Percentiles rank a stretch among this genome's conserved stretches.
Evolutionary conservation across 2,888 invertebrate genomes (phyloP).

Genomic region (Pseudococcus longispinus): DNA sequence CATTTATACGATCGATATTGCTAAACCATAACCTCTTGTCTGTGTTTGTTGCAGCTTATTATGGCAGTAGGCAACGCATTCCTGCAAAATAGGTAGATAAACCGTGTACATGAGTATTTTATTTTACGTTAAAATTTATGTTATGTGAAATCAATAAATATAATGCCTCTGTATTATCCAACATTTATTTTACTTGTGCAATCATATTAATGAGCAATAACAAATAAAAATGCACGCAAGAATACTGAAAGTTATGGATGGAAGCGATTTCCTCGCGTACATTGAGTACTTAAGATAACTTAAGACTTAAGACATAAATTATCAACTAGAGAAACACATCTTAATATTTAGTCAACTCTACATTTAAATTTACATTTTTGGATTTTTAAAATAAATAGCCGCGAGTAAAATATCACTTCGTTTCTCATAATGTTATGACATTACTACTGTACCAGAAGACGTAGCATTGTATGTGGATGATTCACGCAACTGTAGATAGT

Average conservation of each 20-base stretch:
- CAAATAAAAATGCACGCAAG: background rate
- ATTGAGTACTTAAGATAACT: background rate
- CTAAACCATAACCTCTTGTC: background rate
- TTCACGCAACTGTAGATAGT: background rate
- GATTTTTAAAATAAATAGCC: background rate
- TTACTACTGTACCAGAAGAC: background rate
- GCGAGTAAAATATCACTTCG: background rate
- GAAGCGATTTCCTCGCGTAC: background rate
- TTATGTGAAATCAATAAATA: background rate
- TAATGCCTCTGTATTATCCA: background rate
- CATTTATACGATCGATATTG: background rate
- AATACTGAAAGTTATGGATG: background rate
- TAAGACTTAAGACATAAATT: no score
- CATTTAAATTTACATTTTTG: background rate
- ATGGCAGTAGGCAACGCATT: slow-evolving; percentile 7
- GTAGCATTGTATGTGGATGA: background rate
- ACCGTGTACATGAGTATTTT: background rate
- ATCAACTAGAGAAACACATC: background rate
- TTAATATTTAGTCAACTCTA: background rate
- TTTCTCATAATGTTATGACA: background rate
- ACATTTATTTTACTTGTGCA: background rate
- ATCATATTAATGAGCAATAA: background rate
- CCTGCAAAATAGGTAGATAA: background rate
- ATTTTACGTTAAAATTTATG: slow-evolving; percentile 13
- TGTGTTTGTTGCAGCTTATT: background rate